Evolutionary conservation across 2,797 vertebrate species (phyloP).

Genomic region (Melanotaenia parkinsoni): DNA sequence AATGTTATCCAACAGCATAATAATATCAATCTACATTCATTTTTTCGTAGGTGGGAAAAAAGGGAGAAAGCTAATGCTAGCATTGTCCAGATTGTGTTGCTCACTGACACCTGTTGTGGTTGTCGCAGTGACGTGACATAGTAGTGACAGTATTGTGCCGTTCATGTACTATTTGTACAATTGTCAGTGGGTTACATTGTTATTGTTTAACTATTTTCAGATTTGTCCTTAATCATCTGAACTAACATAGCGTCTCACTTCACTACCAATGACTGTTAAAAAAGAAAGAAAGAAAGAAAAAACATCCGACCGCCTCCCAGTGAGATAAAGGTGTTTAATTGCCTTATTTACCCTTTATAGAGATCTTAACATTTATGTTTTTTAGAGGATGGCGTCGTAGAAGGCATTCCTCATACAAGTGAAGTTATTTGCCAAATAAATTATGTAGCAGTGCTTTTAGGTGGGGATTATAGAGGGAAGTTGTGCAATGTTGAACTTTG

Average conservation of each 20-base stretch:
- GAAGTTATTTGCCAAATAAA: background rate
- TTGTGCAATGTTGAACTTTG: constrained; percentile 63
- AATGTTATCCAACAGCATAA: background rate
- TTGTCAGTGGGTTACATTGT: background rate
- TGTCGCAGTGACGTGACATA: background rate
- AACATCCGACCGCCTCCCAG: background rate
- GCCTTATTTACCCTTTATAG: background rate
- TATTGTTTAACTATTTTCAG: background rate
- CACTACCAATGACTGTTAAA: constrained; percentile 17
- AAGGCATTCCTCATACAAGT: background rate
- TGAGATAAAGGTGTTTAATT: background rate
- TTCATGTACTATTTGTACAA: background rate
- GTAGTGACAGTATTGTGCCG: background rate
- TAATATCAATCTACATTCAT: background rate
- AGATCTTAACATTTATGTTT: background rate
- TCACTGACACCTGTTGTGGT: constrained; percentile 47
- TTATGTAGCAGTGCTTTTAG: background rate
- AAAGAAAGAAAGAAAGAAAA: too few relatives aligned
- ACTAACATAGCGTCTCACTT: constrained; percentile 18
- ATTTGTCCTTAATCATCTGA: background rate
- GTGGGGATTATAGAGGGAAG: background rate
- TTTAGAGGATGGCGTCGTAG: background rate
- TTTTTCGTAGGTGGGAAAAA: background rate
- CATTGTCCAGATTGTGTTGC: background rate
- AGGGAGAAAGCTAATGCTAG: constrained; percentile 8